These are phyloP conservation scores for Cynaeus angustus DNA, from an alignment of 2,888 invertebrate species.

Conservation along the genomic window DNA sequence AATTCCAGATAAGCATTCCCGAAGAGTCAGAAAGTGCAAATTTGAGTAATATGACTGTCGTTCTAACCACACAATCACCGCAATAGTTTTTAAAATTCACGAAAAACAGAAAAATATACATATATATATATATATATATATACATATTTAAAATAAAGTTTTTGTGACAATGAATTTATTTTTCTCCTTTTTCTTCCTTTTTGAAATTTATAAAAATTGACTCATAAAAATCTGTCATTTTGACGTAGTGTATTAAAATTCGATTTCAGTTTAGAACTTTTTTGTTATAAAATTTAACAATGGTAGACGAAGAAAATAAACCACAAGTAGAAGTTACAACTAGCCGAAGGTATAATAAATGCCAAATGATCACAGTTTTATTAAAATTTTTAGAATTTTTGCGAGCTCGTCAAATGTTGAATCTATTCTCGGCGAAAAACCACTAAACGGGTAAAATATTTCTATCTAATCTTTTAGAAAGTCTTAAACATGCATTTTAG, in stretches of 20 bases:
- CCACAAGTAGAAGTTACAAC: too few relatives aligned
- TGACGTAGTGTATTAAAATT: too few relatives aligned
- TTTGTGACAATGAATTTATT: too few relatives aligned
- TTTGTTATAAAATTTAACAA: too few relatives aligned
- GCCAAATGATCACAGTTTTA: background rate
- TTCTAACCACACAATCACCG: conserved; percentile 27
- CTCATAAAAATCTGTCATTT: too few relatives aligned
- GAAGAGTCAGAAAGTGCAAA: conserved; percentile 69
- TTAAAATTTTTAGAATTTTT: conserved; percentile 11
- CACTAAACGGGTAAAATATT: conserved; percentile 31
- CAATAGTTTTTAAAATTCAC: conserved; percentile 22
- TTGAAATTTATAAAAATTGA: too few relatives aligned
- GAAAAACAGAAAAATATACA: background rate
- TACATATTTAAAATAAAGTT: too few relatives aligned
- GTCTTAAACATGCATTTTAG: conserved; percentile 71
- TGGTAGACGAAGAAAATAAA: too few relatives aligned
- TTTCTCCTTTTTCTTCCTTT: too few relatives aligned
- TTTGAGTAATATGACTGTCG: conserved; percentile 8
- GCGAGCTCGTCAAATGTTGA: background rate
- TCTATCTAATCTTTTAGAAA: background rate
- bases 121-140: too few relatives aligned
- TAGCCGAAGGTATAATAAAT: background rate
- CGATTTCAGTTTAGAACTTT: too few relatives aligned
- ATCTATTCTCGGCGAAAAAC: conserved; percentile 26
- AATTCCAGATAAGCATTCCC: conserved; percentile 85